Evolutionary conservation across 1,140 invertebrate genomes (phyloP), one percentile per base, ranked within the genome.

Genomic region (Ceratoteleas bidentatus): DNA sequence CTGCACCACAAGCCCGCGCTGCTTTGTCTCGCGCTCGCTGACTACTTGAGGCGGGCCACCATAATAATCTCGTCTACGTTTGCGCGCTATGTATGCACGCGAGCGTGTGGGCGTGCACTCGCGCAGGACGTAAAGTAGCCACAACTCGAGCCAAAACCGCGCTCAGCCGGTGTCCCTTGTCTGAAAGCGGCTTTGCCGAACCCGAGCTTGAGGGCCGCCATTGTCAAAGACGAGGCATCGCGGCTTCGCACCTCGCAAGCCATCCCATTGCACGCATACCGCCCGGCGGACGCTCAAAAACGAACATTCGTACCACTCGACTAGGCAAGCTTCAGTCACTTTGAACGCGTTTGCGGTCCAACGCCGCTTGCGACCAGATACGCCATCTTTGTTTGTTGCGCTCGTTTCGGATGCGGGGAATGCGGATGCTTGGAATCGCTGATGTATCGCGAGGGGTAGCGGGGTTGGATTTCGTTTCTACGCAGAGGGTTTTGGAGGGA

Each of bases 1-100:
- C 86, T 72, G 84, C 79, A 85, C 85, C 83, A 86, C 85, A 84
- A 81, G 68, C 77, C 74, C 52, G 56, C 65, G 56, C 47, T 58
- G 69, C 79, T 84, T 77, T 76, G 60, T 78, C 66, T 74, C 45
- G 70, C 54, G 24, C 49, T 82, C 52, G 65, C 66, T 76, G 61
- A 73, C 38, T 68, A 80, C 68, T 78, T 65, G 66, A 53, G 53
- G 64, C 38, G 36, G 62, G 45, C 52, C 70, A 57, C 45, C 58
- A 47, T 81, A 81, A 75, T 75, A 70, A 81, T 81, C 70, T 75
- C 40, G 60, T 65, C 38, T 62, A 60, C 49, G 56, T 43, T 38
- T 70, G 52, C 53, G n/a, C 11, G 47, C 24, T 24, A 24, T 24
- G 24, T 43, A 36, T 66, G 47, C 53, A 54, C 62, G 45, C 47